phyloP scores from a whole-genome alignment of 2,888 invertebrate species.

The Epistrophe grossulariae region DNA sequence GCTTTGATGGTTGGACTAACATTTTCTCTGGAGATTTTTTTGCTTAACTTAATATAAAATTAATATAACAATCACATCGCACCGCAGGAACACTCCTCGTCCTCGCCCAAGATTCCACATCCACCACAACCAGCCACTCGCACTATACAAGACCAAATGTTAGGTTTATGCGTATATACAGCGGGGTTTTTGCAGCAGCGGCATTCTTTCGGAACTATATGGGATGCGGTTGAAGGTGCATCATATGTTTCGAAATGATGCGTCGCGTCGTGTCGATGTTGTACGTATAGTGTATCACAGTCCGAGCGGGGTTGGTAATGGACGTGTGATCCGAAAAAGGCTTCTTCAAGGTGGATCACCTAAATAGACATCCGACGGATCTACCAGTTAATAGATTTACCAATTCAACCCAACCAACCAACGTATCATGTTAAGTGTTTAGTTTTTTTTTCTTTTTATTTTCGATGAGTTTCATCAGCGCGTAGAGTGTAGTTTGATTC shows the following conservation, averaged over 20 bases:
- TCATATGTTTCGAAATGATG: slow-evolving; percentile 17
- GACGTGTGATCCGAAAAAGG: slow-evolving; percentile 67
- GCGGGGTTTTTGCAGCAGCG: slow-evolving; percentile 24
- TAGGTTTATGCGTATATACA: slow-evolving; percentile 9
- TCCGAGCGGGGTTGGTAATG: slow-evolving; percentile 65
- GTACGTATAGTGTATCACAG: slow-evolving; percentile 22
- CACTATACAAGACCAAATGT: slow-evolving; percentile 12
- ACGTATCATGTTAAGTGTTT: slow-evolving; percentile 67
- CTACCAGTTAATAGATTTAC: slow-evolving; percentile 75
- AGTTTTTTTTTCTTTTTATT: slow-evolving; percentile 31
- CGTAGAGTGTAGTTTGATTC: slow-evolving; percentile 48
- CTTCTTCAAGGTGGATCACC: slow-evolving; percentile 75
- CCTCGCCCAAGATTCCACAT: slow-evolving; percentile 61
- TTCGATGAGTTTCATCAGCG: slow-evolving; percentile 39
- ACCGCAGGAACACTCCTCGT: slow-evolving; percentile 57
- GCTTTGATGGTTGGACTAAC: slow-evolving; percentile 44
- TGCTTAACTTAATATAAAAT: slow-evolving; percentile 52
- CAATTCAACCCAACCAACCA: slow-evolving; percentile 30
- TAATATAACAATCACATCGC: slow-evolving; percentile 76
- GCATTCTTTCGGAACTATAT: slow-evolving; percentile 73
- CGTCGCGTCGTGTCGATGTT: slow-evolving; percentile 22
- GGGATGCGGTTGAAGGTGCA: slow-evolving; percentile 72
- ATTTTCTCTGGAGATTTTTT: slow-evolving; percentile 55
- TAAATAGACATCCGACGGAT: slow-evolving; percentile 75
- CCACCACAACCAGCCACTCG: not conserved